phyloP scores from a whole-genome alignment of 1,140 invertebrate species.

The Drosophila carrolli region DNA sequence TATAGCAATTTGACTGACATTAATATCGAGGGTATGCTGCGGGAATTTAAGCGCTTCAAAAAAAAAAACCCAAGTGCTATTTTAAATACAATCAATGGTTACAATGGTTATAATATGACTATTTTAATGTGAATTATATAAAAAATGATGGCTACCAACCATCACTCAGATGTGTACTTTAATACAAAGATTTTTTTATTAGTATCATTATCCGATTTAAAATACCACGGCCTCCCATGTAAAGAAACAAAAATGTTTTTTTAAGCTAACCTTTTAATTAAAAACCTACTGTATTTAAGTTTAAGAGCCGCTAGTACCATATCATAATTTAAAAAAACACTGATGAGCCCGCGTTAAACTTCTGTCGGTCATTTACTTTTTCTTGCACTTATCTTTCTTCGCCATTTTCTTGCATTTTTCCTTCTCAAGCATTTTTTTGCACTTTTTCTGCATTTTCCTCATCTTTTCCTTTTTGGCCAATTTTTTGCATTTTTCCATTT shows the following conservation, averaged over 20 bases:
- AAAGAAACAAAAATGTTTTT: no score
- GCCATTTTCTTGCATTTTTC: constrained; percentile 7
- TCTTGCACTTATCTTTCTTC: constrained; percentile 2
- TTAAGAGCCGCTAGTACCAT: neutral
- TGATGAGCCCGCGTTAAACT: neutral
- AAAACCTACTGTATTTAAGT: neutral
- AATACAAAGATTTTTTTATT: no score
- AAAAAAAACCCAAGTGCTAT: neutral
- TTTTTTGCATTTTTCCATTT: constrained; percentile 18
- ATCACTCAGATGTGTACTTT: no score
- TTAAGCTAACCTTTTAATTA: no score
- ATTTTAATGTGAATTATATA: no score
- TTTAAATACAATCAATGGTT: no score
- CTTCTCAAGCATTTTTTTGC: neutral
- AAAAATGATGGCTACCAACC: no score
- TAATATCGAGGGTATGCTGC: neutral
- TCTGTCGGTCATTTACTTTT: neutral
- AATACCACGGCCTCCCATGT: no score
- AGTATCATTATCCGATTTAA: no score
- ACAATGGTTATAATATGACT: no score
- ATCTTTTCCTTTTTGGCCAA: constrained; percentile 3
- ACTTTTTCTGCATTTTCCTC: constrained; percentile 12
- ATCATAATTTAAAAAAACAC: neutral
- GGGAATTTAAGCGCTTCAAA: no score
- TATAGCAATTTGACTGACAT: neutral